Percentiles rank a stretch among this genome's conserved stretches.
Evolutionary conservation across 2,888 invertebrate species (phyloP).

Genomic region (Dicranocentrus wangi): DNA sequence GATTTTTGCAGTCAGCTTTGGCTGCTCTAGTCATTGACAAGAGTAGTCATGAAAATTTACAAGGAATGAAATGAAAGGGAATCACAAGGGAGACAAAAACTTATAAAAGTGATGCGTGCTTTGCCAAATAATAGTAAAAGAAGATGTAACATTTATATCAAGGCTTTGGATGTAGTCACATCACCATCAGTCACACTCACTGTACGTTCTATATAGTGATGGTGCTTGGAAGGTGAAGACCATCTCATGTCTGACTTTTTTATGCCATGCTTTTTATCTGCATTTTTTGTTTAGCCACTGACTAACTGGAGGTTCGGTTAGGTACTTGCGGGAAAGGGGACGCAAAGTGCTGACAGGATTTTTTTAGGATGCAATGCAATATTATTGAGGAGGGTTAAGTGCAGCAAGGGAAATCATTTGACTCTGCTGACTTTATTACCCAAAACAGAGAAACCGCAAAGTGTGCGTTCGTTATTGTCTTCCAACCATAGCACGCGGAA

Average conservation of each 20-base stretch:
- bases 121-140: conserved; percentile 39
- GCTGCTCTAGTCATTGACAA: conserved; percentile 60
- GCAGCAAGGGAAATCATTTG: conserved; percentile 64
- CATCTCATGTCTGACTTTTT: neutral
- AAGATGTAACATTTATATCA: conserved; percentile 14
- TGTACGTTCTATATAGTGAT: neutral
- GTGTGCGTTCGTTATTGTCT: conserved; percentile 50
- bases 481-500: neutral
- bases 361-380: conserved; percentile 55
- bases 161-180: no score
- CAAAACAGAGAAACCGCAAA: conserved; percentile 59
- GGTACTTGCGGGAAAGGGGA: conserved; percentile 52
- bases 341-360: conserved; percentile 60
- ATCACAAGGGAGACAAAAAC: conserved; percentile 55
- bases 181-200: no score
- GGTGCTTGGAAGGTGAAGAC: neutral
- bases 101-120: conserved; percentile 31
- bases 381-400: conserved; percentile 60
- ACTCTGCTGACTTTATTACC: conserved; percentile 63
- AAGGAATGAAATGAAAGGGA: conserved; percentile 63
- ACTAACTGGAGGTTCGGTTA: neutral
- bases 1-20: conserved; percentile 43
- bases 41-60: conserved; percentile 64
- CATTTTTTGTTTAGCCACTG: no score
- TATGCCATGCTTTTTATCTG: no score